Evolutionary conservation across 1,140 invertebrate species (phyloP).

Genomic region (silkworm (Bombyx mori)): ASM3026992v2 NC_085119.1:9154001-9154500

Average conservation of each 20-base stretch:
- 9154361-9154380: too few species aligned
- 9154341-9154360: too few species aligned
- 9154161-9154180: conserved; percentile 74
- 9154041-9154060: conserved; percentile 50
- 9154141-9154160: conserved; percentile 75
- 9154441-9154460: too few species aligned
- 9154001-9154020: too few species aligned
- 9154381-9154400: too few species aligned
- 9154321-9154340: too few species aligned
- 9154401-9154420: too few species aligned
- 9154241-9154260: conserved; percentile 56
- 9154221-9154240: conserved; percentile 53
- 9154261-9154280: conserved; percentile 59
- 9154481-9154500: too few species aligned
- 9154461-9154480: too few species aligned
- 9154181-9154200: conserved; percentile 74
- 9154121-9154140: conserved; percentile 75
- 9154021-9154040: too few species aligned
- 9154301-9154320: too few species aligned
- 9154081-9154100: conserved; percentile 73
- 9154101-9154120: conserved; percentile 75
- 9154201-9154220: conserved; percentile 34
- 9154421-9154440: too few species aligned
- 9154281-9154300: conserved; percentile 22
- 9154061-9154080: conserved; percentile 50